Percentiles rank a stretch among this genome's conserved stretches.
phyloP scores from a whole-genome alignment of 2,797 vertebrate genomes.

The Protosalanx chinensis region DNA sequence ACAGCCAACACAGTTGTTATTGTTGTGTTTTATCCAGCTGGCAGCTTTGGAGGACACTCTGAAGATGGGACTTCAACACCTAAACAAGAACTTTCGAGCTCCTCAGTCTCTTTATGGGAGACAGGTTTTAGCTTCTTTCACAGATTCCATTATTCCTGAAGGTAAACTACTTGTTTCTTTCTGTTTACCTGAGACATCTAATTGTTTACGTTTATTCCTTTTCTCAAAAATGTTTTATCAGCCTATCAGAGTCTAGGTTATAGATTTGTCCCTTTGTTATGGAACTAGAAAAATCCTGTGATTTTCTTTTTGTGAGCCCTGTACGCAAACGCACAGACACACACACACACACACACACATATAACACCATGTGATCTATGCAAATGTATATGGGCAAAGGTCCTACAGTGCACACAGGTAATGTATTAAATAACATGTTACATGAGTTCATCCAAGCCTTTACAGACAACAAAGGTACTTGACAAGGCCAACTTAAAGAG shows the following conservation, averaged over 20 bases:
- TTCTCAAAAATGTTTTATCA: neutral
- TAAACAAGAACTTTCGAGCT: slow-evolving; percentile 68
- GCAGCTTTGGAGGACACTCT: slow-evolving; percentile 57
- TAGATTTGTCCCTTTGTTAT: slow-evolving; percentile 4
- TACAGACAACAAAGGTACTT: no score
- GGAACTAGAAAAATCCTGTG: neutral
- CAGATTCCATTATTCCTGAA: neutral
- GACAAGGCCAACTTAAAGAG: no score
- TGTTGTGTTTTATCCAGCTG: slow-evolving; percentile 52
- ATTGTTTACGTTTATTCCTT: neutral
- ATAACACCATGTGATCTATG: neutral
- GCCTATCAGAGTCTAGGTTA: slow-evolving; percentile 6
- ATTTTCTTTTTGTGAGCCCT: neutral
- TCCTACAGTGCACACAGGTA: neutral
- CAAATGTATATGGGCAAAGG: neutral
- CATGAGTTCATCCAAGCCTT: no score
- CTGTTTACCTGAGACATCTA: neutral
- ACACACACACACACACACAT: neutral
- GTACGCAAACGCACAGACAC: neutral
- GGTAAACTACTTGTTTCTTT: slow-evolving; percentile 9
- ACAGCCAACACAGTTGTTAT: neutral
- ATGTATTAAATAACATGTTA: no score
- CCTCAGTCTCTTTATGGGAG: slow-evolving; percentile 57
- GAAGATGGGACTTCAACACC: slow-evolving; percentile 36
- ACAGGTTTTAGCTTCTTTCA: slow-evolving; percentile 50